Conservation (phyloP, 2,888 invertebrate genomes). For the Drosophila mimetica region DNA sequence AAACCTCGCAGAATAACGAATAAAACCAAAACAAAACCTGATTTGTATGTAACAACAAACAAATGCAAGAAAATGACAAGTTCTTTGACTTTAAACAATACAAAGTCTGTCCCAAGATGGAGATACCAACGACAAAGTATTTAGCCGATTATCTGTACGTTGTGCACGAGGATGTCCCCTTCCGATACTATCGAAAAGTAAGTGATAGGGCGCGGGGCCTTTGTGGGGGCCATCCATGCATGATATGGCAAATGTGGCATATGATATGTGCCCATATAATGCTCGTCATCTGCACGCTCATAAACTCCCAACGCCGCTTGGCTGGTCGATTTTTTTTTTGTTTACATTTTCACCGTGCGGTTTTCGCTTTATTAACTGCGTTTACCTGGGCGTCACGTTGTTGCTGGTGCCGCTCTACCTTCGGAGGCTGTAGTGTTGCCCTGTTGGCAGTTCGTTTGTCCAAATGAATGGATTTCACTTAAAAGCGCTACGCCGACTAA, state of each 20-base stretch:
- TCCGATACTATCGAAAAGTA: conserved; percentile 84
- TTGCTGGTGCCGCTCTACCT: conserved; percentile 37
- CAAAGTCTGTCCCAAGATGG: conserved; percentile 84
- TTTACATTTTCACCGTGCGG: conserved; percentile 70
- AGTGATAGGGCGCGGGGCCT: conserved; percentile 55
- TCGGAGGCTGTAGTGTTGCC: conserved; percentile 28
- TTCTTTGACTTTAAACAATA: conserved; percentile 83
- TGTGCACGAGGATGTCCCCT: conserved; percentile 84
- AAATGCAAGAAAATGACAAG: conserved; percentile 85
- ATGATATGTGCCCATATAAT: conserved; percentile 18
- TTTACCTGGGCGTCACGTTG: conserved; percentile 64
- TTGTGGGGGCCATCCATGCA: conserved; percentile 39
- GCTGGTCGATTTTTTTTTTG: conserved; percentile 49
- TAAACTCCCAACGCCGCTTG: conserved; percentile 43
- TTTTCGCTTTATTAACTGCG: conserved; percentile 73
- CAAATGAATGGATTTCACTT: conserved; percentile 75
- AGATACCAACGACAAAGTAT: conserved; percentile 84
- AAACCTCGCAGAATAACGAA: conserved; percentile 11
- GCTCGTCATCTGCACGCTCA: conserved; percentile 47
- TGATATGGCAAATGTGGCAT: conserved; percentile 48
- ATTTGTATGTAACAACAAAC: conserved; percentile 58
- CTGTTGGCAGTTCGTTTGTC: conserved; percentile 32
- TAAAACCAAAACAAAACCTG: conserved; percentile 25
- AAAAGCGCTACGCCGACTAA: conserved; percentile 56
- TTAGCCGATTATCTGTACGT: conserved; percentile 84